Base-by-base conservation (phyloP, 2,113 vertebrate genomes). In the Campylomormyrus tamandua region DNA sequence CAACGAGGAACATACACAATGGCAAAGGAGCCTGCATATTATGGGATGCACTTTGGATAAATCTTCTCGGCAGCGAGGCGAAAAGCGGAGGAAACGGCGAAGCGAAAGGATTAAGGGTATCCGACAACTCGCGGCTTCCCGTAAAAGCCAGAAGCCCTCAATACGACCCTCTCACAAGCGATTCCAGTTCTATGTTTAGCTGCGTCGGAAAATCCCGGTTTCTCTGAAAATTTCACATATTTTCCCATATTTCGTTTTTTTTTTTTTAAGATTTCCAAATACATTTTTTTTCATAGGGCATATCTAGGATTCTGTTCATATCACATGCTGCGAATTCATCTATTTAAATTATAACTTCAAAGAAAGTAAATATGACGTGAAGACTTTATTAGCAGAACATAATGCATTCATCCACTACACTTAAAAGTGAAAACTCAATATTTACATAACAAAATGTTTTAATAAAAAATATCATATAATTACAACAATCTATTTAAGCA, bases 391-490 rank as follows among this genome's bases (percentile, higher is more conserved):
- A 93, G 93, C 93, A 94, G 94, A 94, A 93, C 94, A 93, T 93
- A 92, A 95, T 93, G 93, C 87, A 90, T 93, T 94, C 91, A 92
- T 95, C 93, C 93, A 96, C 94, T 94, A 94, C 93, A 94, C 93
- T 92, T 90, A 91, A 90, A 94, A 92, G 93, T 94, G 93, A 91
- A 95, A 96, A 95, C 95, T 96, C 96, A 96, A 97, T 99, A 99
- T 98, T 97, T 99, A 99, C 98, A 99, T 91, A 97, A 98, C 93
- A 97, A 97, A 97, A 91, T 91, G 94, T 96, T 97, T 98, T 97
- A 97, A 97, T 98, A 98, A 98, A 99, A 99, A 99, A 99, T 99
- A 98, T 98, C 96, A 98, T 97, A 97, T 98, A 98, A 98, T 99
- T 99, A 99, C 98, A 99, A 97, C 97, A 97, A 96, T 97, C 97